These are phyloP conservation scores for Caenorhabditis sp. DNA, from an alignment of 2,888 invertebrate species.

Conservation along the genomic window DNA sequence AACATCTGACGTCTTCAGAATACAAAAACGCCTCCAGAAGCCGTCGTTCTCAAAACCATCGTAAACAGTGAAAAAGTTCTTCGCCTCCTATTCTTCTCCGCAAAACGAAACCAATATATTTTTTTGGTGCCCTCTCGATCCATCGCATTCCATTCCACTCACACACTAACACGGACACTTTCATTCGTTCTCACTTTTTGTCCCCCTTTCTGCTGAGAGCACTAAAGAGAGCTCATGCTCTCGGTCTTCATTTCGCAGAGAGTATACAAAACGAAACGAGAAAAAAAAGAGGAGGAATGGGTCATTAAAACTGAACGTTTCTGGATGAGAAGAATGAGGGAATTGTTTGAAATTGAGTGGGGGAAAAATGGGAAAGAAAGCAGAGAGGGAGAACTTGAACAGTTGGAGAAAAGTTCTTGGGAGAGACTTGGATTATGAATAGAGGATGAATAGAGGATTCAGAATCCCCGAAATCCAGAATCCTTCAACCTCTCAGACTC, in stretches of 20 bases:
- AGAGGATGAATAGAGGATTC: too few relatives aligned
- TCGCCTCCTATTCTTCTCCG: too few relatives aligned
- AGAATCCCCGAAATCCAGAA: not conserved
- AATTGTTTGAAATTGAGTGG: not conserved
- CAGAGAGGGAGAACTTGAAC: not conserved
- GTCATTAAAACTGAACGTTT: slow-evolving; percentile 45
- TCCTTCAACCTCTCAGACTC: not conserved
- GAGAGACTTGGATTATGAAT: too few relatives aligned
- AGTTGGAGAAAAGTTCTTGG: not conserved
- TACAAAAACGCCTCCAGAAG: too few relatives aligned
- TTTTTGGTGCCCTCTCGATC: too few relatives aligned
- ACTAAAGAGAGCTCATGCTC: slow-evolving; percentile 14
- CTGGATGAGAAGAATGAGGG: not conserved
- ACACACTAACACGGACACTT: too few relatives aligned
- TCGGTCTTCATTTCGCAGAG: not conserved
- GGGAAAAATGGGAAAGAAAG: not conserved
- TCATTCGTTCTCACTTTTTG: too few relatives aligned
- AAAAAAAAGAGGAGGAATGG: slow-evolving; percentile 9
- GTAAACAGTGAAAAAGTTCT: not conserved
- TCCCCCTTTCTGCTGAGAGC: not conserved
- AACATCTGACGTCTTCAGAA: too few relatives aligned
- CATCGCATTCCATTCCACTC: not conserved
- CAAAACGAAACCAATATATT: too few relatives aligned
- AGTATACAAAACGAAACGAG: not conserved
- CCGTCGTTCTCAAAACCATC: too few relatives aligned